phyloP scores from a whole-genome alignment of 2,888 invertebrate species.

The Luperina nickerlii region DNA sequence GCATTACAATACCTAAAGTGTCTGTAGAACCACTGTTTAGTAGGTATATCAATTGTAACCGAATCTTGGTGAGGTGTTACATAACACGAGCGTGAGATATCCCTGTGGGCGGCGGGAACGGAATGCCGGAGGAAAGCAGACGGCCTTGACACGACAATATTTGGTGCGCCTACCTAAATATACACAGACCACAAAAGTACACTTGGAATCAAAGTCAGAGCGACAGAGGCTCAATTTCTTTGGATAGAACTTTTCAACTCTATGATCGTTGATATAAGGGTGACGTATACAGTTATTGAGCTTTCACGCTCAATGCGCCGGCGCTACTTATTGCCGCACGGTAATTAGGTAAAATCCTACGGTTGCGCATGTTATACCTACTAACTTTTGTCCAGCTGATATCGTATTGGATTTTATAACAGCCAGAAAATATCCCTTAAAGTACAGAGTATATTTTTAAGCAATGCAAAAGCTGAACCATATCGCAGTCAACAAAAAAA shows the following conservation, averaged over 20 bases:
- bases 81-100: constrained; percentile 88
- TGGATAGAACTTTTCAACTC: constrained; percentile 61
- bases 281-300: constrained; percentile 77
- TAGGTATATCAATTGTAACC: constrained; percentile 81
- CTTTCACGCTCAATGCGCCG: constrained; percentile 85
- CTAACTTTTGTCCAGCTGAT: constrained; percentile 56
- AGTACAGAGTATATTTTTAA: constrained; percentile 36
- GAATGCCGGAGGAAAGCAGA: constrained; percentile 89
- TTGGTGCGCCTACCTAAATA: constrained; percentile 83
- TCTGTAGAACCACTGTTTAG: constrained; percentile 59
- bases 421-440: constrained; percentile 9
- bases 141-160: constrained; percentile 89
- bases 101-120: constrained; percentile 88
- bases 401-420: constrained; percentile 1
- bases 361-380: constrained; percentile 69
- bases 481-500: constrained; percentile 59
- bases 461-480: constrained; percentile 54
- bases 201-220: constrained; percentile 44
- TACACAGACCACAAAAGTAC: constrained; percentile 73
- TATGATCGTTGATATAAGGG: constrained; percentile 75
- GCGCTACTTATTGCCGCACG: constrained; percentile 79
- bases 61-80: constrained; percentile 84
- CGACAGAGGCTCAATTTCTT: constrained; percentile 64
- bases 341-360: constrained; percentile 80
- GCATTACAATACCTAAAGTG: constrained; percentile 41